Evolutionary conservation across 2,797 vertebrate species (phyloP), one percentile per base, ranked within the genome.

Genomic region (Thunnus albacares): DNA sequence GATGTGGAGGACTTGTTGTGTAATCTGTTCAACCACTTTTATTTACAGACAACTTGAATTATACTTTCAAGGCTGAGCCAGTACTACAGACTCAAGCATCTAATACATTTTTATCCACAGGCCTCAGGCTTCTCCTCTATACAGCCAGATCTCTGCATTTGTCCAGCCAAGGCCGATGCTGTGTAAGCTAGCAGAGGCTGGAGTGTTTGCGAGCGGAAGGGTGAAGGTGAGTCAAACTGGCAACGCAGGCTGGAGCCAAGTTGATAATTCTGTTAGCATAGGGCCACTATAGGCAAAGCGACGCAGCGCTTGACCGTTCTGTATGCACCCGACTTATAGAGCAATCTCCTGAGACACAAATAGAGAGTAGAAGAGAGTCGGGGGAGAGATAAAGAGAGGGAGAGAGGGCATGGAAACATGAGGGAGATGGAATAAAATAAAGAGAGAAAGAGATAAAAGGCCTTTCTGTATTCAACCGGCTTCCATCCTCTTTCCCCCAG

Each of bases 401-500:
- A 86, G 81, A 26, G 65, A 86, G 88, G 74, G 79, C 78, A 73
- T 63, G 74, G 74, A 89, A 90, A 85, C 84, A 85, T 82, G 77
- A 85, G 80, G 79, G 77, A 87, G 88, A 89, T 47, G 9, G 80
- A 85, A 77, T 67, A 82, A 81, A 90, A 91, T 89, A 89, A 82
- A 92, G 87, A 87, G 81, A 88, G 87, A 69, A 76, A 79, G 84
- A 89, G 88, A 91, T 92, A 89, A 92, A 92, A 90, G 88, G 82
- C 76, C 82, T 84, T 79, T 93, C 84, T 91, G 86, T 85, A 90
- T 92, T 91, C 87, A 84, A 75, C 60, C 7, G 41, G 86, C 85
- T 85, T 86, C 85, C 82, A 80, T 83, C 71, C 73, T 78, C 77
- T 81, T 73, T 72, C 58, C 81, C 83, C 88, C 77, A 71, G 75